Evolutionary conservation across 2,888 invertebrate species (phyloP).

Genomic region (Megamerina dolium): DNA sequence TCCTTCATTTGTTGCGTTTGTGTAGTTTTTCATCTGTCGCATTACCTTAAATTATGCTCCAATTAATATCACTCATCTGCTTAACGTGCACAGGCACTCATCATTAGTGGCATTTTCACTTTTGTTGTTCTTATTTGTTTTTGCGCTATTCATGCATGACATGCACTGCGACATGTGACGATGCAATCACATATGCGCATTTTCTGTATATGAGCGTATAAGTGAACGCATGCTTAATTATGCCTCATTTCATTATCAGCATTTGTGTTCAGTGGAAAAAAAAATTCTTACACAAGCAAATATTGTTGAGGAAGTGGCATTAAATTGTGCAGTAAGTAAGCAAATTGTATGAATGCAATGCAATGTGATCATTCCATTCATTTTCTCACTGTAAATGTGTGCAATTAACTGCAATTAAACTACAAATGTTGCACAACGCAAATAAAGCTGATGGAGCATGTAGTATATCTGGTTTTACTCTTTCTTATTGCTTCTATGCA

Average conservation of each 20-base stretch:
- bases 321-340: too few relatives aligned
- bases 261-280: background rate
- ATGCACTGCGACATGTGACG: background rate
- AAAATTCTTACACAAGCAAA: background rate
- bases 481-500: too few relatives aligned
- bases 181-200: background rate
- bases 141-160: too few relatives aligned
- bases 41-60: conserved; percentile 16
- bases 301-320: background rate
- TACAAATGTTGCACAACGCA: too few relatives aligned
- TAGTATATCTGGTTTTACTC: too few relatives aligned
- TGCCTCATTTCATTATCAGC: background rate
- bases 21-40: too few relatives aligned
- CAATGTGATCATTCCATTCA: background rate
- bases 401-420: background rate
- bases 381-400: background rate
- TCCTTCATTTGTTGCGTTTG: too few relatives aligned
- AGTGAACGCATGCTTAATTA: background rate
- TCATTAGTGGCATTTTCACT: conserved; percentile 14
- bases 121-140: too few relatives aligned
- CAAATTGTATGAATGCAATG: too few relatives aligned
- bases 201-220: too few relatives aligned
- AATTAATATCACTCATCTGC: conserved; percentile 23
- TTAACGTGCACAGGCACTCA: conserved; percentile 21
- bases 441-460: too few relatives aligned